Conservation (phyloP, 2,113 vertebrate species). For the Phycodurus eques region DNA sequence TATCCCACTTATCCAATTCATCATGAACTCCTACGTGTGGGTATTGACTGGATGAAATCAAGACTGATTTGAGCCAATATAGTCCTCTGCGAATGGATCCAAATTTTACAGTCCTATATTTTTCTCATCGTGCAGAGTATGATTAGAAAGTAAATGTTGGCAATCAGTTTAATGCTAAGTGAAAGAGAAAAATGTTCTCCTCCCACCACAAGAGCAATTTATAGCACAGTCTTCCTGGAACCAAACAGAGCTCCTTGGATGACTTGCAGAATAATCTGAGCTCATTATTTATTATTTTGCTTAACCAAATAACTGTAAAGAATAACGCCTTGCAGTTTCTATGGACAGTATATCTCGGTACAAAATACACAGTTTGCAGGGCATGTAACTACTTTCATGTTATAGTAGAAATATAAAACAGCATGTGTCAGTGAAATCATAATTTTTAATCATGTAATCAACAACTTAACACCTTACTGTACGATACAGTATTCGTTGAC, state of each 20-base stretch:
- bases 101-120: too few species aligned
- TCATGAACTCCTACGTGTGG: slow-evolving; percentile 21
- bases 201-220: slow-evolving; percentile 38
- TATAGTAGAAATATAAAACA: not conserved
- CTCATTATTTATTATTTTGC: slow-evolving; percentile 10
- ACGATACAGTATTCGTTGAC: too few species aligned
- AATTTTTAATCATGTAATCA: too few species aligned
- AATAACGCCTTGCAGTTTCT: not conserved
- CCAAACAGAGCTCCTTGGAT: slow-evolving; percentile 22
- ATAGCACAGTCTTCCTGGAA: slow-evolving; percentile 33
- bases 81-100: not conserved
- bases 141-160: slow-evolving; percentile 4
- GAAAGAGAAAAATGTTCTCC: slow-evolving; percentile 44
- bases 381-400: not conserved
- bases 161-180: slow-evolving; percentile 28
- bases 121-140: not conserved
- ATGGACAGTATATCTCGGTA: not conserved
- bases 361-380: not conserved
- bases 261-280: slow-evolving; percentile 19
- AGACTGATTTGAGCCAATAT: not conserved
- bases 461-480: too few species aligned
- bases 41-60: slow-evolving; percentile 18
- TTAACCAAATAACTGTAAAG: not conserved
- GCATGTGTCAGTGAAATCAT: too few species aligned
- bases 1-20: slow-evolving; percentile 16